phyloP scores from a whole-genome alignment of 1,140 invertebrate genomes.

The Polyergus mexicanus region DNA sequence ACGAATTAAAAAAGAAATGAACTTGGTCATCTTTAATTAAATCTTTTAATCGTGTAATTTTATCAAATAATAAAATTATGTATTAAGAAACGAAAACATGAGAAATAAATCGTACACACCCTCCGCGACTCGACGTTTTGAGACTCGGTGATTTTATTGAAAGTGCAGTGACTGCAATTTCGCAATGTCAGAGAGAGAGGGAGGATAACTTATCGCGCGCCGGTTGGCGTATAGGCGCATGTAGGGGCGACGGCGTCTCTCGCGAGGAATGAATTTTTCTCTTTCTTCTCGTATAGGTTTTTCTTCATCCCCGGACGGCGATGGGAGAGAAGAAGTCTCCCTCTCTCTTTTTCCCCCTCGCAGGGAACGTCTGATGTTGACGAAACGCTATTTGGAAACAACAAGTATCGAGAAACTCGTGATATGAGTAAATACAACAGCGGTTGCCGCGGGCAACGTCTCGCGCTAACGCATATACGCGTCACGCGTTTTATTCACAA shows the following conservation, averaged over 20 bases:
- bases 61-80: not conserved
- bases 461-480: slow-evolving; percentile 56
- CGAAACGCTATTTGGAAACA: slow-evolving; percentile 78
- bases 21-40: too few species aligned
- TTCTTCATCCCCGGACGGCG: slow-evolving; percentile 25
- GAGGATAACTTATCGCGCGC: slow-evolving; percentile 64
- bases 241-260: slow-evolving; percentile 48
- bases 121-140: not conserved
- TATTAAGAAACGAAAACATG: not conserved
- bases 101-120: not conserved
- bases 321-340: slow-evolving; percentile 18
- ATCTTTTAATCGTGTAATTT: not conserved
- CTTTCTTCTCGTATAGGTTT: slow-evolving; percentile 66
- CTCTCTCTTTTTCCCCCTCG: slow-evolving; percentile 50
- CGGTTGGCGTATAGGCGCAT: slow-evolving; percentile 41
- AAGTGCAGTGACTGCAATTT: slow-evolving; percentile 34
- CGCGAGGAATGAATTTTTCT: slow-evolving; percentile 71
- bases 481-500: slow-evolving; percentile 53
- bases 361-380: slow-evolving; percentile 72
- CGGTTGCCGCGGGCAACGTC: slow-evolving; percentile 73
- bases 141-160: slow-evolving; percentile 19
- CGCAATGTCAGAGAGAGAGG: slow-evolving; percentile 25
- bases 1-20: too few species aligned
- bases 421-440: slow-evolving; percentile 79
- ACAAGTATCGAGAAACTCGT: slow-evolving; percentile 79